A percentile compares a stretch with the other conserved stretches of the same genome.
Evolutionary conservation across 2,888 invertebrate genomes (phyloP).

Genomic region (Epinotia demarniana): DNA sequence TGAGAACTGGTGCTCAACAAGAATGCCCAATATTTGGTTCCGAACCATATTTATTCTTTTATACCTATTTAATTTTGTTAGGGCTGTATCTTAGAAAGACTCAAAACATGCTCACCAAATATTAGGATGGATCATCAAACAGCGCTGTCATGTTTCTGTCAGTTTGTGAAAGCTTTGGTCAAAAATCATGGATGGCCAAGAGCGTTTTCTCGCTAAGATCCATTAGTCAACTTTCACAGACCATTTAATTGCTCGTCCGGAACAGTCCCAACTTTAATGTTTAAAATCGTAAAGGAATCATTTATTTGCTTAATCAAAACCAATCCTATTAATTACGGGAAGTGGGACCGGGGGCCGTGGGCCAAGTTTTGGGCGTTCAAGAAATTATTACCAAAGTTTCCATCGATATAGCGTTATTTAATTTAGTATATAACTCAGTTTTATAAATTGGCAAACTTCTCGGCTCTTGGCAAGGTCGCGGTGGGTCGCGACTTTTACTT

Average conservation of each 20-base stretch:
- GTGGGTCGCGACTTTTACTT: conserved; percentile 41
- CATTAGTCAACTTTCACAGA: conserved; percentile 57
- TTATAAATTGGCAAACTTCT: conserved; percentile 57
- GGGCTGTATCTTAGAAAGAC: neutral
- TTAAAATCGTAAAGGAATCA: conserved; percentile 62
- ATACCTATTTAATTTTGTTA: too few relatives aligned
- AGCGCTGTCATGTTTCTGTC: conserved; percentile 9
- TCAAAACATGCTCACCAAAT: neutral
- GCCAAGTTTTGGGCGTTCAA: conserved; percentile 57
- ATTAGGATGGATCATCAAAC: neutral
- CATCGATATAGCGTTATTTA: conserved; percentile 62
- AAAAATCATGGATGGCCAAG: conserved; percentile 16
- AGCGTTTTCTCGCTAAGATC: conserved; percentile 41
- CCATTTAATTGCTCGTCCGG: conserved; percentile 53
- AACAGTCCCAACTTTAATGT: conserved; percentile 57
- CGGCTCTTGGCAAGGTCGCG: conserved; percentile 49
- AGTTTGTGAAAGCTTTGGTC: neutral
- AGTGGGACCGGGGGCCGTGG: conserved; percentile 52
- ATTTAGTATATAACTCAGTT: conserved; percentile 58
- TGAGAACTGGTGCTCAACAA: too few relatives aligned
- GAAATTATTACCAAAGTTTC: conserved; percentile 66
- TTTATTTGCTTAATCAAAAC: conserved; percentile 73
- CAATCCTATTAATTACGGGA: conserved; percentile 68
- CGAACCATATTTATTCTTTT: too few relatives aligned
- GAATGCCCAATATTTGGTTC: too few relatives aligned